Evolutionary conservation across 2,797 vertebrate genomes (phyloP).

Genomic region (Typhlichthys eigenmanni): DNA sequence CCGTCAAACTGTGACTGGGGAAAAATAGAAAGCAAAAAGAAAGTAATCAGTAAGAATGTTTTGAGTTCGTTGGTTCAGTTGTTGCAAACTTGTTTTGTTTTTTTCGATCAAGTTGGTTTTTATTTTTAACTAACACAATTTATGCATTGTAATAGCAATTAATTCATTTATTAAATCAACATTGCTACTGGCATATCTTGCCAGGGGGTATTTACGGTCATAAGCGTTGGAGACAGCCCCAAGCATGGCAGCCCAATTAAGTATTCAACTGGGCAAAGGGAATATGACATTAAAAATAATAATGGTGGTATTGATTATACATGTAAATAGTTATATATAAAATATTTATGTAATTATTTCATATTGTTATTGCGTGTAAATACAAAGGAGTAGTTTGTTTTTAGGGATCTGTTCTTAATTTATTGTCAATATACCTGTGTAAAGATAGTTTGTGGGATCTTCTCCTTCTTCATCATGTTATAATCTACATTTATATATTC

Average conservation of each 20-base stretch:
- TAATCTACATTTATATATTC: slow-evolving; percentile 80
- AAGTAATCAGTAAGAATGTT: slow-evolving; percentile 4
- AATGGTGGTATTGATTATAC: slow-evolving; percentile 84
- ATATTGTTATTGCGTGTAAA: slow-evolving; percentile 99
- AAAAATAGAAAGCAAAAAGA: slow-evolving; percentile 21
- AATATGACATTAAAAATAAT: slow-evolving; percentile 65
- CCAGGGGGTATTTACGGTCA: slow-evolving; percentile 11
- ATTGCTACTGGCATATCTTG: slow-evolving; percentile 20
- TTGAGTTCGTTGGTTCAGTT: slow-evolving; percentile 27
- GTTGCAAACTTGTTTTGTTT: slow-evolving; percentile 67
- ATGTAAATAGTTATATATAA: slow-evolving; percentile 98
- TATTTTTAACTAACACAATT: slow-evolving; percentile 2
- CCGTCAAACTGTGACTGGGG: slow-evolving; percentile 7
- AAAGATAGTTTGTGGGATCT: slow-evolving; percentile 85
- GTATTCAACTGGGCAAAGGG: slow-evolving; percentile 72
- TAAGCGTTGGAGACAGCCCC: slow-evolving; percentile 27
- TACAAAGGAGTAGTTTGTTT: slow-evolving; percentile 93
- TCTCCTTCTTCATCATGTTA: slow-evolving; percentile 69
- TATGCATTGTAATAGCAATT: slow-evolving; percentile 18
- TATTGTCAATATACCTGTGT: slow-evolving; percentile 96
- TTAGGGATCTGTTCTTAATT: slow-evolving; percentile 95
- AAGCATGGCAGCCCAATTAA: slow-evolving; percentile 51
- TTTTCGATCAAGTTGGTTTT: slow-evolving; percentile 54
- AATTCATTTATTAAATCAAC: slow-evolving; percentile 27
- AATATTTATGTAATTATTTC: slow-evolving; percentile 99